A percentile compares a stretch with the other conserved stretches of the same genome.
Conservation (phyloP, 2,888 invertebrate species). For the Labia minor region DNA sequence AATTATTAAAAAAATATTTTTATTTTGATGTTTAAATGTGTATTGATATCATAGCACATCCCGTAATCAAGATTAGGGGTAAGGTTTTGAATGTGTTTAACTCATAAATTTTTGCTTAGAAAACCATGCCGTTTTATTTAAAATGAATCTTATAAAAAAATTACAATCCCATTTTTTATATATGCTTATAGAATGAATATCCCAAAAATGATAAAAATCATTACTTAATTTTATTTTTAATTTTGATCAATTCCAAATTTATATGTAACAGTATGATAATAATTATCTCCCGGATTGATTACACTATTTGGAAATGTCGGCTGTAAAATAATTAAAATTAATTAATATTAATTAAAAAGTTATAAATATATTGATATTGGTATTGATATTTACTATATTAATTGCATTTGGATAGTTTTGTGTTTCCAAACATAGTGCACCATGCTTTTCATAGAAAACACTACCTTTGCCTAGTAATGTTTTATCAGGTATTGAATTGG, state of each 20-base stretch:
- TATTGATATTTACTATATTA: constrained; percentile 54
- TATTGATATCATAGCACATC: no score
- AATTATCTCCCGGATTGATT: constrained; percentile 59
- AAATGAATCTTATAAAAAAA: no score
- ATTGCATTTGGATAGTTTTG: constrained; percentile 88
- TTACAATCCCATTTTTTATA: no score
- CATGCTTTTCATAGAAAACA: constrained; percentile 58
- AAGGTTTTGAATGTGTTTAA: no score
- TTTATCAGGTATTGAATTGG: constrained; percentile 56
- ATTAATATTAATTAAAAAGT: background rate
- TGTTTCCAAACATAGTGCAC: constrained; percentile 79
- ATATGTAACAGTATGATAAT: constrained; percentile 59
- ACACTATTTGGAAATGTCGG: constrained; percentile 62
- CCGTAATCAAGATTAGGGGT: no score
- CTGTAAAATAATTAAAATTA: constrained; percentile 40
- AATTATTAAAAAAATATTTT: no score
- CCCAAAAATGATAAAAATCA: no score
- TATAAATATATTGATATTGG: background rate
- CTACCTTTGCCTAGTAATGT: constrained; percentile 58
- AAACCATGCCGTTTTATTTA: no score
- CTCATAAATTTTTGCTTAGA: no score
- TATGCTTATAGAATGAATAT: no score
- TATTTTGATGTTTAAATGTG: no score
- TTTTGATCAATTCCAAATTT: constrained; percentile 48
- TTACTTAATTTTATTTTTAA: no score